Conservation (phyloP, 2,888 invertebrate species). For the Trachelus troglodyta region DNA sequence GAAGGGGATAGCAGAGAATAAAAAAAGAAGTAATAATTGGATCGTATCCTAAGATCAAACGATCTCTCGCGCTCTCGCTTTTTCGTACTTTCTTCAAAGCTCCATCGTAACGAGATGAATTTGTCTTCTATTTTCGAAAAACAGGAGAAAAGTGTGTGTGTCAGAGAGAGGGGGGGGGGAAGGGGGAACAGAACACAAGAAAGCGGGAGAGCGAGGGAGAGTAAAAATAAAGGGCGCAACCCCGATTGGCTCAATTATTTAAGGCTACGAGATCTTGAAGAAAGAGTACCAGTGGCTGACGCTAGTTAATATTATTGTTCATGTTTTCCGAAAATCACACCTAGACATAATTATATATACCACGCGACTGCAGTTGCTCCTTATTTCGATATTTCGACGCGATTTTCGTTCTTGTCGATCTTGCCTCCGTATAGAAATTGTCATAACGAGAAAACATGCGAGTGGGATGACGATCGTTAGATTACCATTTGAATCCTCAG, state of each 20-base stretch:
- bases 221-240: constrained; percentile 1
- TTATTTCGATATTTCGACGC: neutral
- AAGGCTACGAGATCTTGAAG: constrained; percentile 39
- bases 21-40: constrained; percentile 12
- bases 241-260: constrained; percentile 59
- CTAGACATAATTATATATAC: constrained; percentile 27
- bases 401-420: constrained; percentile 32
- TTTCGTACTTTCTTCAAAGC: neutral
- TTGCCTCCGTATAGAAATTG: constrained; percentile 56
- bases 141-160: neutral
- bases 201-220: neutral
- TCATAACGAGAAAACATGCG: constrained; percentile 39
- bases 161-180: accelerated
- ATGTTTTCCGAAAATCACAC: constrained; percentile 39
- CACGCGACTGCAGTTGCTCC: neutral
- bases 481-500: neutral
- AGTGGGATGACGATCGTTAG: constrained; percentile 40
- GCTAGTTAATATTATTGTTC: constrained; percentile 45
- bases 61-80: constrained; percentile 24
- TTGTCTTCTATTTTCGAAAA: neutral
- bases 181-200: neutral
- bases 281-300: constrained; percentile 46
- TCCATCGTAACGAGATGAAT: neutral
- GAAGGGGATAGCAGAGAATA: constrained; percentile 20
- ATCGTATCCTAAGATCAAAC: constrained; percentile 30